These are phyloP conservation scores for Imbricaverruca yamaguchii DNA, from an alignment of 2,888 invertebrate species.

Conservation along the genomic window DNA sequence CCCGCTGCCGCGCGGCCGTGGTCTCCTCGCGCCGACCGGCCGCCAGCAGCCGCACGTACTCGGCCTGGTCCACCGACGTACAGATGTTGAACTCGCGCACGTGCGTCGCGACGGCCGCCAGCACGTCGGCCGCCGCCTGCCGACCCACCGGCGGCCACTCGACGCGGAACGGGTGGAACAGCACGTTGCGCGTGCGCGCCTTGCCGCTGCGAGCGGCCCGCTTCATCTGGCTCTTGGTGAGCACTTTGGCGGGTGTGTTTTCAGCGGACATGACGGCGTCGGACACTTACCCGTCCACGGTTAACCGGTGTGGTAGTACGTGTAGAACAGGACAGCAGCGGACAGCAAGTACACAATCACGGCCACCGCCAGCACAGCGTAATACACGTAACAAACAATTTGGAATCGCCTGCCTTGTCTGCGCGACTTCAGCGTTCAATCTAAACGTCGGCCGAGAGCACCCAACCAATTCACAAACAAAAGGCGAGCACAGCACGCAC, in stretches of 20 bases:
- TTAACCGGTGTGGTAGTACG: background rate
- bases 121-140: slow-evolving; percentile 22
- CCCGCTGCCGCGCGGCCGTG: background rate
- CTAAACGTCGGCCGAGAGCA: background rate
- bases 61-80: slow-evolving; percentile 24
- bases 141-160: slow-evolving; percentile 26
- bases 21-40: slow-evolving; percentile 23
- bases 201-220: background rate
- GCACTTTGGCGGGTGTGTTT: background rate
- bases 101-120: background rate
- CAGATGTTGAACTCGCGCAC: slow-evolving; percentile 22
- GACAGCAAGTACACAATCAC: background rate
- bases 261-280: background rate
- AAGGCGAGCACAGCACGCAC: too few species aligned
- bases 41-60: slow-evolving; percentile 24
- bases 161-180: slow-evolving; percentile 32
- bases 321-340: background rate
- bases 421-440: background rate
- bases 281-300: too few species aligned
- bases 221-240: slow-evolving; percentile 7
- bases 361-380: background rate
- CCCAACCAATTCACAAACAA: too few species aligned
- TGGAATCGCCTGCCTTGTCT: background rate
- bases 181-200: slow-evolving; percentile 7
- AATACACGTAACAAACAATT: background rate